Base-by-base conservation (phyloP, 1,140 invertebrate genomes). In the Adoxophyes honmai region DNA sequence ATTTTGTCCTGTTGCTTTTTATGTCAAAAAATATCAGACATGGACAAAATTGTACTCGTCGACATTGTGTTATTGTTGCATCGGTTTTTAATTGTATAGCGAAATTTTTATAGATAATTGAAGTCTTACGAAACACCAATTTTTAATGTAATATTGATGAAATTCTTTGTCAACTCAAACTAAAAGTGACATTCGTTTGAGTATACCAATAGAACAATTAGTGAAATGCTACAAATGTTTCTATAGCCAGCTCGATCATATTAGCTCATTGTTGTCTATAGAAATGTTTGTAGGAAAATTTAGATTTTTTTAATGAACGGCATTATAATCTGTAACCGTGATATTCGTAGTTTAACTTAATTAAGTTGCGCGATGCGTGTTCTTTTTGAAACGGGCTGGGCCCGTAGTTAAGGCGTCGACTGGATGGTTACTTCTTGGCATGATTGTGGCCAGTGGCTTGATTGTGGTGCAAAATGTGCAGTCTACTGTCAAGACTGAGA, bases 1-100 rank as follows among this genome's bases (percentile, higher is more conserved):
- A 81, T 85, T 79, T 64, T 74, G 75, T 81, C 68, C 65, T 61
- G 51, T 34, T 34, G 11, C 34, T 34, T 52, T 3, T 48, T 1
- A 11, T 18, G 21, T 16, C 42, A 48, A 48, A 48, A 48, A 21
- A 28, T 28, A 48, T 48, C 4, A n/a, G 11, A 21, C 42, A 48
- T 11, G 42, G 42, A 48, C 42, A 18, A 48, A 48, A 48, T 48
- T 48, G 42, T 48, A n/a, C 21, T 6, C 6, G 21, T 28, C 21
- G 21, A 28, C 21, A 28, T 28, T 28, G n/a, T n/a, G n/a, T n/a
- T n/a, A n/a, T n/a, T n/a, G n/a, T n/a, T n/a, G n/a, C n/a, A n/a
- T n/a, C n/a, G n/a, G n/a, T n/a, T n/a, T n/a, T n/a, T n/a, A n/a
- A n/a, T n/a, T n/a, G n/a, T n/a, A n/a, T n/a, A n/a, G n/a, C n/a